Evolutionary conservation across 2,797 vertebrate genomes (phyloP).

Genomic region (Sternotherus odoratus): DNA sequence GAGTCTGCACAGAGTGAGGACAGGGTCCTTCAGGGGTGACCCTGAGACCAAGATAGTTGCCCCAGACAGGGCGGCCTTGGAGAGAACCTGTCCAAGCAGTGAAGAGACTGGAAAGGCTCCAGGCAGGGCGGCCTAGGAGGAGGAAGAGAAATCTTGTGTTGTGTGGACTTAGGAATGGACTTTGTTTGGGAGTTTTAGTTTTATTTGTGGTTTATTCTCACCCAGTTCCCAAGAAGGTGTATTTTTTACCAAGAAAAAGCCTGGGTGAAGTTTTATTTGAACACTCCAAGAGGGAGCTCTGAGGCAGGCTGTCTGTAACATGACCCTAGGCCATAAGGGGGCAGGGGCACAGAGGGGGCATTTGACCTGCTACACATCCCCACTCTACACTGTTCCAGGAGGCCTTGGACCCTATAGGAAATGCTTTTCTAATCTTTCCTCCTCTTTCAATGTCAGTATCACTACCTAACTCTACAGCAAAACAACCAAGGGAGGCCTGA

Average conservation of each 20-base stretch:
- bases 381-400: rapidly evolving
- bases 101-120: no score
- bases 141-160: neutral
- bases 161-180: neutral
- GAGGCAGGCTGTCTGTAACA: neutral
- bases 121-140: neutral
- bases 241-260: neutral
- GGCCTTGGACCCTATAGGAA: rapidly evolving
- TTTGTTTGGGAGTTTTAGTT: neutral
- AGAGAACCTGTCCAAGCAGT: neutral
- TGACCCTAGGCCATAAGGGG: no score
- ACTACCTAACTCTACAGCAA: neutral
- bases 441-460: neutral
- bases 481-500: rapidly evolving
- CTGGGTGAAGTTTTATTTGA: neutral
- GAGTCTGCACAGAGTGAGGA: neutral
- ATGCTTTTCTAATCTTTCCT: neutral
- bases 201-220: neutral
- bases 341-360: no score
- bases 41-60: neutral
- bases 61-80: neutral
- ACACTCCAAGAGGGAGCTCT: neutral
- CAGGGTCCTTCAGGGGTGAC: neutral
- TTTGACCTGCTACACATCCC: neutral
- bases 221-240: neutral